phyloP scores from a whole-genome alignment of 2,113 vertebrate genomes.

The Hirundichthys speculiger region DNA sequence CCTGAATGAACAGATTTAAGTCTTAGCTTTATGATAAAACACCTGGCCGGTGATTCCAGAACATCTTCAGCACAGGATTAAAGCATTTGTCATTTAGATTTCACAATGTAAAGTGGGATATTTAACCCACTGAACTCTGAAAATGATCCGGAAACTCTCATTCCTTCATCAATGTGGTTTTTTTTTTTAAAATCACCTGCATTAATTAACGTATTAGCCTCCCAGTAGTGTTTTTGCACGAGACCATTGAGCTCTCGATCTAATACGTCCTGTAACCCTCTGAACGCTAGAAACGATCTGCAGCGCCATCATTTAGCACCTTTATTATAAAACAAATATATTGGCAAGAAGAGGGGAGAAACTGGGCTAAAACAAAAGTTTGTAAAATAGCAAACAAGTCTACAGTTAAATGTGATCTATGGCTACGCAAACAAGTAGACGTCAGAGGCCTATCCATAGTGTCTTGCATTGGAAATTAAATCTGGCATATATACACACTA shows the following conservation, averaged over 20 bases:
- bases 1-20: conserved; percentile 20
- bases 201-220: neutral
- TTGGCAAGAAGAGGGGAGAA: neutral
- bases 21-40: neutral
- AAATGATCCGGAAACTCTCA: neutral
- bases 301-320: no score
- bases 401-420: conserved; percentile 49
- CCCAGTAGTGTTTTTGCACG: conserved; percentile 55
- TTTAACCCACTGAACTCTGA: neutral
- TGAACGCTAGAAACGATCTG: conserved; percentile 10
- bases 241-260: neutral
- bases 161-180: conserved; percentile 7
- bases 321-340: no score
- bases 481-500: conserved; percentile 55
- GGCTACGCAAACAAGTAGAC: conserved; percentile 35
- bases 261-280: conserved; percentile 20
- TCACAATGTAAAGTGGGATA: neutral
- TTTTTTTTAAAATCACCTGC: no score
- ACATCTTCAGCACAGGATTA: no score
- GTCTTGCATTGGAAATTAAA: conserved; percentile 67
- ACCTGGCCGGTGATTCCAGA: neutral
- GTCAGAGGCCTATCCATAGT: conserved; percentile 73
- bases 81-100: neutral
- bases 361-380: conserved; percentile 46
- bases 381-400: conserved; percentile 32